Percentiles rank a stretch among this genome's conserved stretches.
Conservation (phyloP, 2,113 vertebrate species). For the Prietella phreatophila region DNA sequence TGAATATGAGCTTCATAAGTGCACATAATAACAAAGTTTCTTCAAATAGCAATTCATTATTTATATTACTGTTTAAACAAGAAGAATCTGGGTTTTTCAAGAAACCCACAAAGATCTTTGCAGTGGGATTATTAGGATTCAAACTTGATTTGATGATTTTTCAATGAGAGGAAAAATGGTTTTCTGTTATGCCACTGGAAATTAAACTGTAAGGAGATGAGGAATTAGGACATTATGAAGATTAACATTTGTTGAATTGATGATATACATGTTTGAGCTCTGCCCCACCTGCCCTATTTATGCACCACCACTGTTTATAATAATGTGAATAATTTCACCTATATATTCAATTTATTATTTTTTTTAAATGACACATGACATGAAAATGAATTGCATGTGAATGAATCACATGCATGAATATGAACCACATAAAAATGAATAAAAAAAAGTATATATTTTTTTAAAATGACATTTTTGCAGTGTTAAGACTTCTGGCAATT, state of each 20-base stretch:
- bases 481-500: background rate
- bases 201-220: background rate
- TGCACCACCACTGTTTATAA: background rate
- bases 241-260: background rate
- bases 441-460: too few species aligned
- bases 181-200: background rate
- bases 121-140: background rate
- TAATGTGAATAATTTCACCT: background rate
- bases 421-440: too few species aligned
- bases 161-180: background rate
- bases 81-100: background rate
- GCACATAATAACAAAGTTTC: background rate
- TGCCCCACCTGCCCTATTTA: background rate
- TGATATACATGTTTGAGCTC: background rate
- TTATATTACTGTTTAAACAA: background rate
- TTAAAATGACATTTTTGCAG: background rate
- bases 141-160: background rate
- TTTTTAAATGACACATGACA: too few species aligned
- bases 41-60: background rate
- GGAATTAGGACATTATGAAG: background rate
- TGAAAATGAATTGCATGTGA: too few species aligned
- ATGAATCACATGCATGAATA: too few species aligned
- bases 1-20: background rate
- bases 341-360: background rate
- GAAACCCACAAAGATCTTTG: background rate